Evolutionary conservation across 2,797 vertebrate species (phyloP).

Genomic region (Neoniphon sammara): DNA sequence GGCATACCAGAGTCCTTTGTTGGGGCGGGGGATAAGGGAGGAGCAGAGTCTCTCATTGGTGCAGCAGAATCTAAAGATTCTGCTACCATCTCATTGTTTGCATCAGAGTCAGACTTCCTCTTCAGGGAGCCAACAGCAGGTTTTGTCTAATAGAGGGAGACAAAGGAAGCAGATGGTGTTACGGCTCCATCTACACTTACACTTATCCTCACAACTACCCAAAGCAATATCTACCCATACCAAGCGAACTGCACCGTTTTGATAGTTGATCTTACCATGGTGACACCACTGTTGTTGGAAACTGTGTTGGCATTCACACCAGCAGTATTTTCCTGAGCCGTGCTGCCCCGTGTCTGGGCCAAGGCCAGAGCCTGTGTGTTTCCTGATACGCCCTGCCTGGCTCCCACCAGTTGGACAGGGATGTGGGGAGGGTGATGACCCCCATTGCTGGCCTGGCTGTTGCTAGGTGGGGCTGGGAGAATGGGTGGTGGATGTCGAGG

Average conservation of each 20-base stretch:
- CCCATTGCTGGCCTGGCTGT: slow-evolving; percentile 72
- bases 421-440: slow-evolving; percentile 90
- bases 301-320: slow-evolving; percentile 55
- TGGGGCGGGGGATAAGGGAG: slow-evolving; percentile 81
- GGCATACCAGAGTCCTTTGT: slow-evolving; percentile 78
- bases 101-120: slow-evolving; percentile 93
- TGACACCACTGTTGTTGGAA: slow-evolving; percentile 55
- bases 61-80: slow-evolving; percentile 70
- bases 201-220: background rate
- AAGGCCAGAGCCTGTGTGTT: slow-evolving; percentile 90
- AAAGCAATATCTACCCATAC: background rate
- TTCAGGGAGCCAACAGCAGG: slow-evolving; percentile 86
- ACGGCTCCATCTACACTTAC: background rate
- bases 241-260: slow-evolving; percentile 22
- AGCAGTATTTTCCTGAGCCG: slow-evolving; percentile 69
- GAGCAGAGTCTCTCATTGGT: slow-evolving; percentile 79
- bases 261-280: slow-evolving; percentile 69
- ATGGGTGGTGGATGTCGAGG: slow-evolving; percentile 84
- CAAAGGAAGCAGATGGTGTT: background rate
- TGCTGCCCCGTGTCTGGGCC: slow-evolving; percentile 80
- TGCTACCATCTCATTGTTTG: slow-evolving; percentile 79
- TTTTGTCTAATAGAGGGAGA: slow-evolving; percentile 82
- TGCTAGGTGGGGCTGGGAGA: slow-evolving; percentile 84
- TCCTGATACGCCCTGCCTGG: slow-evolving; percentile 88
- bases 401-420: slow-evolving; percentile 95